A percentile compares a stretch with the other conserved stretches of the same genome.
phyloP scores from a whole-genome alignment of 2,113 vertebrate genomes.

The Callocephalon fimbriatum region DNA sequence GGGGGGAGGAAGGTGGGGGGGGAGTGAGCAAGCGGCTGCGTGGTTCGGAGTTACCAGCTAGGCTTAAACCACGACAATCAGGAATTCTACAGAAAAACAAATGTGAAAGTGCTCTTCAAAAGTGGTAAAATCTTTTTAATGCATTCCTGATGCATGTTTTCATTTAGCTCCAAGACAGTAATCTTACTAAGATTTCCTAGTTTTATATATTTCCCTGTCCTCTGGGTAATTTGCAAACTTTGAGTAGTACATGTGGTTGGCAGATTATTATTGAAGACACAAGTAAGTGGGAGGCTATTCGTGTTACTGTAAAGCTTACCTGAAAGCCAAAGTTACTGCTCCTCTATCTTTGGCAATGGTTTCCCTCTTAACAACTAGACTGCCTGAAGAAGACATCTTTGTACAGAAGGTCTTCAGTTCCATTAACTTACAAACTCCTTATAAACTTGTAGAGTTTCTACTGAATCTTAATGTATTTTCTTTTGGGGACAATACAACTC shows the following conservation, averaged over 20 bases:
- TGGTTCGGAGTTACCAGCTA: too few species aligned
- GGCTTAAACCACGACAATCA: too few species aligned
- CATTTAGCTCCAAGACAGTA: background rate
- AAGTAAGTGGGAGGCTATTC: background rate
- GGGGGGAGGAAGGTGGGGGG: too few species aligned
- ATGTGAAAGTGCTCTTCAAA: background rate
- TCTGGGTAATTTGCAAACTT: background rate
- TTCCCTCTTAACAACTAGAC: background rate
- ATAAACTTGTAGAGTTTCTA: too few species aligned
- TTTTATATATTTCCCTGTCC: background rate
- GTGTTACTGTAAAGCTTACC: background rate
- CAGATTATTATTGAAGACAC: background rate
- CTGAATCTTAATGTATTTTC: background rate
- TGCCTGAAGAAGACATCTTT: background rate
- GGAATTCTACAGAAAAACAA: background rate
- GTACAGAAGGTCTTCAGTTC: background rate
- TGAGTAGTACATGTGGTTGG: background rate
- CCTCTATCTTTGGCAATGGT: background rate
- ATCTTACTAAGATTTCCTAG: background rate
- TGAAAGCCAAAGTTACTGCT: background rate
- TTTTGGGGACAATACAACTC: background rate
- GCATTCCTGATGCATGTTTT: accelerated
- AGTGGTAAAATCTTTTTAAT: background rate
- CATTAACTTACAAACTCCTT: background rate
- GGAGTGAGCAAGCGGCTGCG: too few species aligned